phyloP scores from a whole-genome alignment of 1,140 invertebrate genomes.

The Patella vulgata region DNA sequence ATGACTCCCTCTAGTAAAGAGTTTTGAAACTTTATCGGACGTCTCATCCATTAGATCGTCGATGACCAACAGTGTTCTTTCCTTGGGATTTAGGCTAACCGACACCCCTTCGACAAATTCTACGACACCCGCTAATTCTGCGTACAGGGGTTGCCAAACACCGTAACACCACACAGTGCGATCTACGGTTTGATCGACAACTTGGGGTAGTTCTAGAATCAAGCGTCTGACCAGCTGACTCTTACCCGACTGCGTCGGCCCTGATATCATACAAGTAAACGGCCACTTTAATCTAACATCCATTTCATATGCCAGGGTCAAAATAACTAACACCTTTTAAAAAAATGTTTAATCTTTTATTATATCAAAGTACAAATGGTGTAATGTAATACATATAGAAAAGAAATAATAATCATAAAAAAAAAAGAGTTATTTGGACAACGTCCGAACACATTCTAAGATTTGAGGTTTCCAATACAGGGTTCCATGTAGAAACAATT shows the following conservation, averaged over 20 bases:
- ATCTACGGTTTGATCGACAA: constrained; percentile 4
- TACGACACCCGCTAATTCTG: constrained; percentile 1
- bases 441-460: no score
- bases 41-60: constrained; percentile 31
- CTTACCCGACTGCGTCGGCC: background rate
- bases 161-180: constrained; percentile 26
- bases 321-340: no score
- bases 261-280: background rate
- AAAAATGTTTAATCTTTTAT: no score
- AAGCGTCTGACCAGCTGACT: no score
- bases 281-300: constrained; percentile 4
- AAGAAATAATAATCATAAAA: no score
- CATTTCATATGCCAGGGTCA: background rate
- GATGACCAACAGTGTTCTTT: constrained; percentile 4
- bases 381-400: no score
- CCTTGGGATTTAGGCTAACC: background rate
- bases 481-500: no score
- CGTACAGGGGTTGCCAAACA: constrained; percentile 16
- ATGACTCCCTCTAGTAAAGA: constrained; percentile 28
- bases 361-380: no score
- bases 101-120: constrained; percentile 8
- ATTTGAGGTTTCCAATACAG: no score
- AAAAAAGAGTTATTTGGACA: no score
- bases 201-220: background rate
- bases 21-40: constrained; percentile 8